These are phyloP conservation scores for Dryomyza anilis DNA, from an alignment of 2,888 invertebrate species.

Conservation along the genomic window DNA sequence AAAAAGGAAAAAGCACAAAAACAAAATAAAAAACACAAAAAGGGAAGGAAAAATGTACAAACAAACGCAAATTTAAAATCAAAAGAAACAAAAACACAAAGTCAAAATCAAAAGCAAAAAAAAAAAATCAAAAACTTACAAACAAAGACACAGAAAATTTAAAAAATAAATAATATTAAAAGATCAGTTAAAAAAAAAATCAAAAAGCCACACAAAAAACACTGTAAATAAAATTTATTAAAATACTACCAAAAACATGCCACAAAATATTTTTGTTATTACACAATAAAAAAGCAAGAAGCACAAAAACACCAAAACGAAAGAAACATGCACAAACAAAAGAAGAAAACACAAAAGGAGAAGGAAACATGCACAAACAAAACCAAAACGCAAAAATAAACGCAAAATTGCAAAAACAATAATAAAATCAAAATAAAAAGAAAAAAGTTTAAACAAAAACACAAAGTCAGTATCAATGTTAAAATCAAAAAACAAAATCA, in stretches of 20 bases:
- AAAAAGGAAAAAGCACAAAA: no score
- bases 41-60: no score
- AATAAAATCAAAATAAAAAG: background rate
- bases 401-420: background rate
- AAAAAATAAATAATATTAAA: background rate
- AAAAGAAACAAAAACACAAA: background rate
- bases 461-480: background rate
- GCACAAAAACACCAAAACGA: background rate
- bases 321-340: background rate
- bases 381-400: background rate
- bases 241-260: no score
- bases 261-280: no score
- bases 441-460: no score
- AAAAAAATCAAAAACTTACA: no score
- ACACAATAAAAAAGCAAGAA: no score
- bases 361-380: background rate
- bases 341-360: background rate
- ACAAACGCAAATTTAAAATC: no score
- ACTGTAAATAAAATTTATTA: no score
- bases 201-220: no score
- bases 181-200: background rate
- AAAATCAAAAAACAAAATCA: background rate
- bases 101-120: background rate
- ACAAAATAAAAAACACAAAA: background rate
- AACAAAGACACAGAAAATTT: background rate